Percentiles rank a stretch among this genome's conserved stretches.
phyloP scores from a whole-genome alignment of 2,113 vertebrate species.

The Seriola dumerili region DNA sequence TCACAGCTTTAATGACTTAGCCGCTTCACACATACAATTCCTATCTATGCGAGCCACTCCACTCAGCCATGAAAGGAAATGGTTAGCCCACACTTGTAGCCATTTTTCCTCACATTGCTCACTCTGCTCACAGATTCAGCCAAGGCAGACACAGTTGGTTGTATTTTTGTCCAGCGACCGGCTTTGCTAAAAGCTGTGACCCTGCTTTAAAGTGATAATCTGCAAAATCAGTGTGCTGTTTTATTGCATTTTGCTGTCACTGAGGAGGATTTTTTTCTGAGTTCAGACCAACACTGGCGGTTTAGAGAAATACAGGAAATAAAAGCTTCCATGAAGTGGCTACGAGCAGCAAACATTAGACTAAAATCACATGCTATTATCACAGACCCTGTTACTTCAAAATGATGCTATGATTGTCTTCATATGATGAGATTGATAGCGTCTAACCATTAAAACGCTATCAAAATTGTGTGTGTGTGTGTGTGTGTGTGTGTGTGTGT shows the following conservation, averaged over 20 bases:
- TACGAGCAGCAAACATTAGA: neutral
- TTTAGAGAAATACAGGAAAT: constrained; percentile 1
- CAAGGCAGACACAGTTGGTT: constrained; percentile 39
- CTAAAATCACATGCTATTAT: no score
- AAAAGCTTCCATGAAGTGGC: neutral
- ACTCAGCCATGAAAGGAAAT: constrained; percentile 13
- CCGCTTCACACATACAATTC: constrained; percentile 21
- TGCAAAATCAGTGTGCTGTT: neutral
- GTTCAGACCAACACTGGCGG: neutral
- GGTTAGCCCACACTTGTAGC: constrained; percentile 41
- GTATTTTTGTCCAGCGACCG: constrained; percentile 8
- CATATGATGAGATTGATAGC: no score
- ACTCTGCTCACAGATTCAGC: constrained; percentile 26
- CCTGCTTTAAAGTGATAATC: constrained; percentile 32
- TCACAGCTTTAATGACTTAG: constrained; percentile 29
- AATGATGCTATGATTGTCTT: no score
- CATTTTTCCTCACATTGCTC: constrained; percentile 36
- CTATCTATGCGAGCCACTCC: constrained; percentile 8
- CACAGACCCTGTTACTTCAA: neutral
- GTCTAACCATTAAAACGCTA: no score
- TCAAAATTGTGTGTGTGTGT: no score
- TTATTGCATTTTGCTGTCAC: neutral
- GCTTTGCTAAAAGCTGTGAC: constrained; percentile 41
- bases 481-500: neutral
- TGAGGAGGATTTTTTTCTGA: neutral